Percentiles rank a stretch among this genome's conserved stretches.
phyloP scores from a whole-genome alignment of 2,113 vertebrate species.

The Heloderma charlesbogerti region DNA sequence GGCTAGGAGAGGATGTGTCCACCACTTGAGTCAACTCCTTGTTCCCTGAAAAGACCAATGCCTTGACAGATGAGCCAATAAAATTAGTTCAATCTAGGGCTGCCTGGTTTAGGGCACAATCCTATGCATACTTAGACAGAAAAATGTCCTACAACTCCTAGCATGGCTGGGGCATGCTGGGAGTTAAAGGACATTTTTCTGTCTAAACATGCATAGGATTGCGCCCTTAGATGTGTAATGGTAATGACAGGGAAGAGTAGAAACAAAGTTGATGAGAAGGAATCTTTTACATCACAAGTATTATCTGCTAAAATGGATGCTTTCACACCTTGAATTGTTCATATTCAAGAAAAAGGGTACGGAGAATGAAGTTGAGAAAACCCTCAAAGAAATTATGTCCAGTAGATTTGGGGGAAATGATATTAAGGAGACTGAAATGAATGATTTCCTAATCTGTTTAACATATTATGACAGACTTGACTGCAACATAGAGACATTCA shows the following conservation, averaged over 20 bases:
- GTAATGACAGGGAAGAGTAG: not conserved
- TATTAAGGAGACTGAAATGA: conserved; percentile 29
- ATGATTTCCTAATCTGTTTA: conserved; percentile 17
- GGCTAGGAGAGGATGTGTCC: not conserved
- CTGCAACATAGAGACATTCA: not conserved
- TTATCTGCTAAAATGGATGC: not conserved
- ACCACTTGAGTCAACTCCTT: not conserved
- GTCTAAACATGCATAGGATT: too few relatives aligned
- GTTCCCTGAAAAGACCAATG: not conserved
- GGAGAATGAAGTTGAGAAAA: not conserved
- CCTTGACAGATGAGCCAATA: not conserved
- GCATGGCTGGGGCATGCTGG: too few relatives aligned
- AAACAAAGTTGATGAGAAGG: not conserved
- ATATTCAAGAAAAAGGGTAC: not conserved
- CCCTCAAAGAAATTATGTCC: not conserved
- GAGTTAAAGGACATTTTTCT: too few relatives aligned
- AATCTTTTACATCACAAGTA: not conserved
- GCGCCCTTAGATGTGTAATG: too few relatives aligned
- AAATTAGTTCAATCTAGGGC: not conserved
- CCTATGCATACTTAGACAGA: too few relatives aligned
- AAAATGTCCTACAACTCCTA: too few relatives aligned
- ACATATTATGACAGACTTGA: not conserved
- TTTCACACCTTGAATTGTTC: not conserved
- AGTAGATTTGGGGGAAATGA: not conserved
- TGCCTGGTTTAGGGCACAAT: not conserved